Evolutionary conservation across 2,888 invertebrate species (phyloP).

Genomic region (Cryptosula pallasiana): DNA sequence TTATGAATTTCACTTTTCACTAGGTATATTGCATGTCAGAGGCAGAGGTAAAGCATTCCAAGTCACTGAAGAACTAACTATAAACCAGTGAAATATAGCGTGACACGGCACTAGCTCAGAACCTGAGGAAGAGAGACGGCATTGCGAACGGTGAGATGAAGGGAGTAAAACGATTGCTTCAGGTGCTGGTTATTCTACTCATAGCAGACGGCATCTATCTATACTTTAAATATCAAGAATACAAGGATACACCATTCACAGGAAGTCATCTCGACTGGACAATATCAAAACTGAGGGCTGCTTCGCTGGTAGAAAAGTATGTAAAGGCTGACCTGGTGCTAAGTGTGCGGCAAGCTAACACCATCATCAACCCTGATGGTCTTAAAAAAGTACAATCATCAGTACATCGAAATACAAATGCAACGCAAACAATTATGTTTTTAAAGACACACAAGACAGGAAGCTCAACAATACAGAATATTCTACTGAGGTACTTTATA

Average conservation of each 20-base stretch:
- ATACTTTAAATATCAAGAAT: not conserved
- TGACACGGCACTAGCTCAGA: too few species aligned
- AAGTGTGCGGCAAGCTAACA: not conserved
- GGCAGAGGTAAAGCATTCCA: too few species aligned
- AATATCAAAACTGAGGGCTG: not conserved
- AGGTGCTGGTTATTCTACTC: not conserved
- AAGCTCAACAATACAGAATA: constrained; percentile 28
- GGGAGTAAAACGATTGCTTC: not conserved
- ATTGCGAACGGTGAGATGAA: too few species aligned
- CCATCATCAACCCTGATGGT: not conserved
- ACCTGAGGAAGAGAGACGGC: too few species aligned
- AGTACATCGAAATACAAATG: not conserved
- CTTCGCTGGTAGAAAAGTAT: not conserved
- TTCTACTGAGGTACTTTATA: constrained; percentile 27
- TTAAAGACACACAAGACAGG: constrained; percentile 30
- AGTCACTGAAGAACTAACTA: too few species aligned
- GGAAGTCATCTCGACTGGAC: not conserved
- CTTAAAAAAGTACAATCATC: not conserved
- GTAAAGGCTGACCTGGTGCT: not conserved
- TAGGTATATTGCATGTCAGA: too few species aligned
- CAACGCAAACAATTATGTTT: constrained; percentile 24
- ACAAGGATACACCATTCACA: not conserved
- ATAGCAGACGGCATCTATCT: not conserved
- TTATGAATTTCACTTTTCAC: too few species aligned
- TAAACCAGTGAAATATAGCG: too few species aligned